Evolutionary conservation across 1,140 invertebrate species (phyloP).

Genomic region (Ips nitidus): DNA sequence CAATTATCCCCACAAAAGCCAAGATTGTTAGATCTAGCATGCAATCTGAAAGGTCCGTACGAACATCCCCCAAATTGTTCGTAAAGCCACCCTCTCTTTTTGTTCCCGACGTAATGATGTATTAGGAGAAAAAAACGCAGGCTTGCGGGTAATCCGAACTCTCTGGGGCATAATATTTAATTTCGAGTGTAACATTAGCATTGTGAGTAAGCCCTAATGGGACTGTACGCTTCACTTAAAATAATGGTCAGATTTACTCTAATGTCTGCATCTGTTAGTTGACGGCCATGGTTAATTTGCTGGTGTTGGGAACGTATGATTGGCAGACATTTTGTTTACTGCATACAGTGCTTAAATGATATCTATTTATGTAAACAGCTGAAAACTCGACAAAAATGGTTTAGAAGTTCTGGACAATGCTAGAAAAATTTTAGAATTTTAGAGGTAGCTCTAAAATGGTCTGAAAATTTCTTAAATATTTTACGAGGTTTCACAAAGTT

Average conservation of each 20-base stretch:
- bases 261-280: neutral
- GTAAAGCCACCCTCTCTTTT: slow-evolving; percentile 17
- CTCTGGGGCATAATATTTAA: slow-evolving; percentile 18
- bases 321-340: too few relatives aligned
- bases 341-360: too few relatives aligned
- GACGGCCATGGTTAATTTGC: too few relatives aligned
- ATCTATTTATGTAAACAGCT: too few relatives aligned
- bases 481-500: too few relatives aligned
- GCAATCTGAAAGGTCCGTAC: neutral
- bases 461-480: too few relatives aligned
- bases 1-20: neutral
- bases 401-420: too few relatives aligned
- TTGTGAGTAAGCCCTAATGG: slow-evolving; percentile 4
- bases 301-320: too few relatives aligned
- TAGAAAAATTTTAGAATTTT: too few relatives aligned
- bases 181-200: slow-evolving; percentile 12
- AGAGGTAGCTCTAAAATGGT: too few relatives aligned
- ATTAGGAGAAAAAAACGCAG: slow-evolving; percentile 16
- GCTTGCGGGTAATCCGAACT: slow-evolving; percentile 18
- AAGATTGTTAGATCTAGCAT: slow-evolving; percentile 1
- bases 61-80: slow-evolving; percentile 7
- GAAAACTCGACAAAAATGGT: too few relatives aligned
- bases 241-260: slow-evolving; percentile 6
- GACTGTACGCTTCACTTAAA: slow-evolving; percentile 2
- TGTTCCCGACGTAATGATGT: slow-evolving; percentile 14